Percentiles rank a stretch among this genome's conserved stretches.
These are phyloP conservation scores for Chaetoderma sp. DNA, from an alignment of 2,888 invertebrate species.

Conservation along the genomic window DNA sequence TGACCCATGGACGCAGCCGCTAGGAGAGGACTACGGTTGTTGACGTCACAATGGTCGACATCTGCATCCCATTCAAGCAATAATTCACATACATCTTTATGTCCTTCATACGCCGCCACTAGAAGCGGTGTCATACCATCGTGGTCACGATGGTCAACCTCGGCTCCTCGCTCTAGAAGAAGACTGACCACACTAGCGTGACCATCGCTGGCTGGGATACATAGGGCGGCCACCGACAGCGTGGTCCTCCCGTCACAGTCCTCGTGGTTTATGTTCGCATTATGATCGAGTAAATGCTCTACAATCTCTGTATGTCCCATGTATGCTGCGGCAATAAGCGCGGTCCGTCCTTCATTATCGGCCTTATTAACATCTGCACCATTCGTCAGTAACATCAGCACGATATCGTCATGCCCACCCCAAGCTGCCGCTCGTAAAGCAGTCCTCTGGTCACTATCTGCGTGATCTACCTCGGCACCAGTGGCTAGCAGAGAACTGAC, in stretches of 20 bases:
- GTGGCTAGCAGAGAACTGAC: conserved; percentile 77
- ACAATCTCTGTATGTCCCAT: conserved; percentile 75
- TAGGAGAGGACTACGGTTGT: conserved; percentile 62
- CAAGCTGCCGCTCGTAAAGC: conserved; percentile 87
- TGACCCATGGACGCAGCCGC: conserved; percentile 91
- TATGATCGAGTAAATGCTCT: conserved; percentile 72
- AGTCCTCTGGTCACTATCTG: conserved; percentile 77
- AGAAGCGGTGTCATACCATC: conserved; percentile 69
- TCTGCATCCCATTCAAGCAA: conserved; percentile 93
- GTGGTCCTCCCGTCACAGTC: conserved; percentile 94
- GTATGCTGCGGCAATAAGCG: conserved; percentile 78
- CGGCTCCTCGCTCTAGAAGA: conserved; percentile 63
- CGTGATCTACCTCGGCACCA: conserved; percentile 69
- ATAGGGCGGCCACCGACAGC: conserved; percentile 75
- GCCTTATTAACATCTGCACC: conserved; percentile 70
- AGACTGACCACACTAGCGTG: conserved; percentile 66
- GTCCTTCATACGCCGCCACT: conserved; percentile 71
- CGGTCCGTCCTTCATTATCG: conserved; percentile 71
- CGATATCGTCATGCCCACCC: conserved; percentile 72
- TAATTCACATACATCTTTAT: conserved; percentile 78
- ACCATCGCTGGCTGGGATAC: conserved; percentile 71
- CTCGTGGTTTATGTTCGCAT: conserved; percentile 73
- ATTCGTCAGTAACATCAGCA: conserved; percentile 75
- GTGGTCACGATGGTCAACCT: conserved; percentile 66
- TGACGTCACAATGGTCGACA: conserved; percentile 83